Evolutionary conservation across 1,140 invertebrate genomes (phyloP), one percentile per base, ranked within the genome.

Genomic region (Theocolax elegans): DNA sequence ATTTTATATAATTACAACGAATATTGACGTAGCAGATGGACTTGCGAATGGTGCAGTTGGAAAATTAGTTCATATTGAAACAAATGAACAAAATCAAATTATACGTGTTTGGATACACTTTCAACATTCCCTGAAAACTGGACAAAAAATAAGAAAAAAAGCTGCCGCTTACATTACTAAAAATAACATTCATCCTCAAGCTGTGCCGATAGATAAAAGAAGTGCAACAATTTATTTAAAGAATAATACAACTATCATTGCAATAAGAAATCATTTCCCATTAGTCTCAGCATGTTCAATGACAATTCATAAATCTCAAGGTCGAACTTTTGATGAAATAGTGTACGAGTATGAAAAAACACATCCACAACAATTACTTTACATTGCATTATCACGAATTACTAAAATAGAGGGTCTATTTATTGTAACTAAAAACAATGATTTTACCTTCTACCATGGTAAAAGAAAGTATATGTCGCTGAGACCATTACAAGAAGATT

Each of bases 31-130:
- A 0, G 25, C 68, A 19, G 80, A 83, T 73, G 81, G 82, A 4
- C 72, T 84, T 64, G 76, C 70, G 1, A 83, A 84, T 74, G 81
- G 80, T 27, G 73, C 81, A 7, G 74, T 81, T 58, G 83, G 77
- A 12, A 77, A 75, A 68, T 68, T 83, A 58, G 27, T 73, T 44
- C 71, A 79, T 70, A 63, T 82, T 27, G 81, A 84, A 71, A 40
- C 17, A 17, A 48, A 80, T 68, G 71, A 75, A 38, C 48, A 73
- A 23, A 66, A 49, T 21, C 9, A 74, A 51, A 67, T 73, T 12
- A 73, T 42, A 21, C 25, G 65, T 6, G 42, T 76, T 6, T 78
- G 75, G 74, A 42, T 76, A 9, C 25, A 65, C 8, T 77, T 78
- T 66, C 12, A 63, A 19, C 42, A 67, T 49, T 62, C 63, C 15